Evolutionary conservation across 2,113 vertebrate genomes (phyloP).

Genomic region (Zootoca vivipara): DNA sequence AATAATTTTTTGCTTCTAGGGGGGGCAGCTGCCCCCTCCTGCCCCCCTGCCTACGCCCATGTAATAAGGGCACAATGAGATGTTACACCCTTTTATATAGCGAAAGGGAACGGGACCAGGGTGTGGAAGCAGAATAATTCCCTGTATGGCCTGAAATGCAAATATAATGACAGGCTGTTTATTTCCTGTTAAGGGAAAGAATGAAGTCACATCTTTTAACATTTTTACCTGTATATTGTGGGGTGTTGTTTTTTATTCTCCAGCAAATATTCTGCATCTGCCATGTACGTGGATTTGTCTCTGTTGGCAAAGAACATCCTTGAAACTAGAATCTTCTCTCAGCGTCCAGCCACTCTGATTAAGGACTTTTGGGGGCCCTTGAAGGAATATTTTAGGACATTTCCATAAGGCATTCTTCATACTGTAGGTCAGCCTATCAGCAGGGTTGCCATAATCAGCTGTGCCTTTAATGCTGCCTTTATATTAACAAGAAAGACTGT

Average conservation of each 20-base stretch:
- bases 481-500: neutral
- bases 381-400: constrained; percentile 66
- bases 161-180: neutral
- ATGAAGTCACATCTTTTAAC: neutral
- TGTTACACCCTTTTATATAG: too few species aligned
- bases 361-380: constrained; percentile 61
- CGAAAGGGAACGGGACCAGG: neutral
- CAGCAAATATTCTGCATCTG: constrained; percentile 44
- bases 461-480: neutral
- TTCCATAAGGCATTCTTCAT: constrained; percentile 23
- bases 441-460: neutral
- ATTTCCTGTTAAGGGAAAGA: neutral
- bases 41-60: too few species aligned
- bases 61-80: neutral
- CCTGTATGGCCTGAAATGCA: neutral
- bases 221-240: neutral
- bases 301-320: constrained; percentile 2
- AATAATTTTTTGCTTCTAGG: too few species aligned
- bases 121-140: neutral
- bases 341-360: neutral
- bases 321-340: neutral
- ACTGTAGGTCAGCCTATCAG: neutral
- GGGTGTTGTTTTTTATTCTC: neutral
- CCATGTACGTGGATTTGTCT: neutral
- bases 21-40: too few species aligned